Evolutionary conservation across 1,140 invertebrate genomes (phyloP), one percentile per base, ranked within the genome.

Genomic region (Halictus rubicundus): DNA sequence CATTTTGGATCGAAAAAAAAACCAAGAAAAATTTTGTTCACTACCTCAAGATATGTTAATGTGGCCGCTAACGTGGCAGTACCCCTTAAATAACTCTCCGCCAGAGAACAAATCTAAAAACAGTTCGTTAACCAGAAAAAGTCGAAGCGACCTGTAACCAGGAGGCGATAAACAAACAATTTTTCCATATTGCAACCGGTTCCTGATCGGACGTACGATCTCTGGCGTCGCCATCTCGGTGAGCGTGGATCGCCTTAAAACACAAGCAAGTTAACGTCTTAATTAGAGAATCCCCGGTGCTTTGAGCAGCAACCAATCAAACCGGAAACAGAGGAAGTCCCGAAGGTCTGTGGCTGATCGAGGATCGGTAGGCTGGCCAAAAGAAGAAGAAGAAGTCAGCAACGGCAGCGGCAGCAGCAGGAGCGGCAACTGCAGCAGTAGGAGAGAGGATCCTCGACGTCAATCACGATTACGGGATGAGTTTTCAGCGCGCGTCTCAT

Each of bases 401-500:
- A 32, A n/a, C n/a, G n/a, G 32, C 32, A 32, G n/a, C 32, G 5
- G 32, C 32, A 32, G 32, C 32, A 32, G 32, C 32, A 32, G 32
- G 32, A 32, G 32, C 32, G 32, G 32, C 32, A 32, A 32, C 32
- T 3, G 32, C 32, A 32, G 32, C 32, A 32, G 10, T 19, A 23
- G 68, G 4, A 37, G 37, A 16, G 37, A 64, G 42, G 52, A 72
- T 77, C 64, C 21, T 21, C 54, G 19, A 87, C 80, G 81, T 90
- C 88, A 85, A 88, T 90, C 88, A 85, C 83, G 86, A 89, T 89
- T 88, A 86, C 65, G 76, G 74, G 74, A 78, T 84, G 78, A 85
- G 80, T 85, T 88, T 84, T 88, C 78, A 84, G 78, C 69, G 68
- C 73, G 70, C 80, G 68, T 80, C 84, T 91, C 86, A 91, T 91